Conservation (phyloP, 2,888 invertebrate genomes). For the Rhagonycha lutea region DNA sequence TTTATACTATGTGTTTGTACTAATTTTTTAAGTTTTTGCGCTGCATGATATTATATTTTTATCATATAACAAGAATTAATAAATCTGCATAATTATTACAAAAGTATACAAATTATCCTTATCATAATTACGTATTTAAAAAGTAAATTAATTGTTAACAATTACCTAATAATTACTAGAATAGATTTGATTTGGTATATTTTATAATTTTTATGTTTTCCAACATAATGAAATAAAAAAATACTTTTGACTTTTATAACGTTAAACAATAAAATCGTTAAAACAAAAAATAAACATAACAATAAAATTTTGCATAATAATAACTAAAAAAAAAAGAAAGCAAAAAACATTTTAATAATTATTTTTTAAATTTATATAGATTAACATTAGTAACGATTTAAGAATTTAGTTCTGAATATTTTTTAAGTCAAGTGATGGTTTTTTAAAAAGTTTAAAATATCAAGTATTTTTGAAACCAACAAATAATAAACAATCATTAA, state of each 20-base stretch:
- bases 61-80: background rate
- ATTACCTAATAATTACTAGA: conserved; percentile 9
- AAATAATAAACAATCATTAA: background rate
- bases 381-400: background rate
- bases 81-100: background rate
- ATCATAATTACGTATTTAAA: conserved; percentile 22
- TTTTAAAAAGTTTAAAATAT: no score
- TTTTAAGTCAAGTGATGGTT: no score
- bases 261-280: background rate
- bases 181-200: conserved; percentile 16
- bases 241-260: background rate
- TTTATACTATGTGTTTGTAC: background rate
- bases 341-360: background rate
- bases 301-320: conserved; percentile 1
- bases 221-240: background rate
- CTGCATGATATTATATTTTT: conserved; percentile 10
- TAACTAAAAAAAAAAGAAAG: background rate
- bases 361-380: background rate
- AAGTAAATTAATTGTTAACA: conserved; percentile 3
- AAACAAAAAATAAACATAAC: background rate
- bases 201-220: conserved; percentile 1
- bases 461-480: background rate
- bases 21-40: background rate
- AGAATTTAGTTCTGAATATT: background rate
- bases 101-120: conserved; percentile 1